These are phyloP conservation scores for Scylla paramamosain DNA, from an alignment of 1,140 invertebrate genomes.

Conservation along the genomic window DNA sequence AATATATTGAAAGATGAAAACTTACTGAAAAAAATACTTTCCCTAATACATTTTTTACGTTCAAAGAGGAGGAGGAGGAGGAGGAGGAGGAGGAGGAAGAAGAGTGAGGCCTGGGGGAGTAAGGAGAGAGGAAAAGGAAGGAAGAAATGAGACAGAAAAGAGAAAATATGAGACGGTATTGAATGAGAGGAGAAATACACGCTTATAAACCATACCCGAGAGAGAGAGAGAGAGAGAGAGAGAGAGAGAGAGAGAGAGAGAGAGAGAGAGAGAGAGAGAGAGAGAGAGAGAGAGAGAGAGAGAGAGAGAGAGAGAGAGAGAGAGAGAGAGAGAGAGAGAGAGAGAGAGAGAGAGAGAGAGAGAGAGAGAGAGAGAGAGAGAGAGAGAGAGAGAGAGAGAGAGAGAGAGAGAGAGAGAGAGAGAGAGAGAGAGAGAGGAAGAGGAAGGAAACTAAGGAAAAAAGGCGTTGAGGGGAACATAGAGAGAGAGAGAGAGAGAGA, in stretches of 20 bases:
- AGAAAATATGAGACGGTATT: background rate
- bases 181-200: constrained; percentile 21
- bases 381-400: constrained; percentile 29
- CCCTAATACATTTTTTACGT: background rate
- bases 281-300: background rate
- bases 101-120: background rate
- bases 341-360: background rate
- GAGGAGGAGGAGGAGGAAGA: background rate
- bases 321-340: background rate
- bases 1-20: background rate
- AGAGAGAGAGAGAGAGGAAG: background rate
- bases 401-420: constrained; percentile 5
- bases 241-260: background rate
- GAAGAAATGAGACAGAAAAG: background rate
- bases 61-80: background rate
- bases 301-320: background rate
- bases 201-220: background rate
- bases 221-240: constrained; percentile 16
- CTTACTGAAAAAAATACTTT: background rate
- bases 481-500: too few species aligned
- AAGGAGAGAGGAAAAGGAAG: background rate
- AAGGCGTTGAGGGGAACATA: background rate
- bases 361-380: constrained; percentile 28
- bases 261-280: background rate
- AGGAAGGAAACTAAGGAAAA: background rate